These are phyloP conservation scores for Anthophora plumipes DNA, from an alignment of 2,888 invertebrate species.

Conservation along the genomic window DNA sequence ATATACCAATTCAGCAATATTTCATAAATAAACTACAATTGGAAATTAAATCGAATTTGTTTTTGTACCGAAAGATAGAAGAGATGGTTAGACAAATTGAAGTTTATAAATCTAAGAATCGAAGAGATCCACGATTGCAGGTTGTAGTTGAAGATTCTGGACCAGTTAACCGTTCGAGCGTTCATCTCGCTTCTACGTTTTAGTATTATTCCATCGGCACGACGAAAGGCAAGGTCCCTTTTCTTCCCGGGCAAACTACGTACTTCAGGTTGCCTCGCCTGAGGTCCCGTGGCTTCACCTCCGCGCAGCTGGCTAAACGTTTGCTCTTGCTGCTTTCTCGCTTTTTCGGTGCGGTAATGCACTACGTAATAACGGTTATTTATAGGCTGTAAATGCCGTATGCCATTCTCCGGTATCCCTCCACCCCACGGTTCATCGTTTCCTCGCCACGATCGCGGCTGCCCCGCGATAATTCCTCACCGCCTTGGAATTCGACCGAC, in stretches of 20 bases:
- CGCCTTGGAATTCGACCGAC: constrained; percentile 54
- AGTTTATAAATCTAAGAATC: too few species aligned
- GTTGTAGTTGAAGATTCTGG: too few species aligned
- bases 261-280: constrained; percentile 21
- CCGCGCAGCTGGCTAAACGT: constrained; percentile 59
- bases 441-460: constrained; percentile 23
- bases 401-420: constrained; percentile 41
- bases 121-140: too few species aligned
- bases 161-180: neutral
- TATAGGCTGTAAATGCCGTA: constrained; percentile 67
- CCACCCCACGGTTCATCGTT: constrained; percentile 31
- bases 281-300: constrained; percentile 31
- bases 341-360: constrained; percentile 63
- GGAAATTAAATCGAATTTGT: too few species aligned
- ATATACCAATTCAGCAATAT: too few species aligned
- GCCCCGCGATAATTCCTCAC: constrained; percentile 54
- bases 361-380: constrained; percentile 71
- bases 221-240: constrained; percentile 15
- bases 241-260: constrained; percentile 35
- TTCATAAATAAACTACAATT: too few species aligned
- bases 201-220: constrained; percentile 12
- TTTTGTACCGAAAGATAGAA: too few species aligned
- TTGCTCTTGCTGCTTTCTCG: constrained; percentile 47
- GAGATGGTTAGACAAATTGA: too few species aligned
- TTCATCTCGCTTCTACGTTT: neutral